Conservation (phyloP, 2,888 invertebrate genomes). For the Cheilosia scutellata region DNA sequence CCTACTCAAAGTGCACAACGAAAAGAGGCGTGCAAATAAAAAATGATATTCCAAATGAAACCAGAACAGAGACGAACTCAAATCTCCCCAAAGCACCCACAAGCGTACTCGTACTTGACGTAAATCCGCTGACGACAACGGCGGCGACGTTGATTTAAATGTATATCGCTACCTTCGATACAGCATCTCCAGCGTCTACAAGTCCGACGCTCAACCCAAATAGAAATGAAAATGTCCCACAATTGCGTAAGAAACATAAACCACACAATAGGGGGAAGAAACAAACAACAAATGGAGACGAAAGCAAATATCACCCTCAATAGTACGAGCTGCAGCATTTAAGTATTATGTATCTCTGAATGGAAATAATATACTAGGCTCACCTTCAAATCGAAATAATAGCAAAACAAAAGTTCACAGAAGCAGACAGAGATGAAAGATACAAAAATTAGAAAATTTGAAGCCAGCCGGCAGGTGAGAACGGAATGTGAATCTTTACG, state of each 20-base stretch:
- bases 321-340: too few relatives aligned
- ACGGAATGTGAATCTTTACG: slow-evolving; percentile 9
- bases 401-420: slow-evolving; percentile 17
- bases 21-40: slow-evolving; percentile 1
- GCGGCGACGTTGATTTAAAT: slow-evolving; percentile 3
- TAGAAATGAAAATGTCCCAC: slow-evolving; percentile 25
- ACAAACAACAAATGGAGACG: slow-evolving; percentile 19
- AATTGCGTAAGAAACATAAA: slow-evolving; percentile 48
- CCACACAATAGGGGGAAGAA: background rate
- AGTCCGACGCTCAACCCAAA: slow-evolving; percentile 15
- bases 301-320: slow-evolving; percentile 44
- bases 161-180: background rate
- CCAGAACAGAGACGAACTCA: slow-evolving; percentile 19
- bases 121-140: slow-evolving; percentile 31
- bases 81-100: background rate
- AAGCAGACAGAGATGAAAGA: background rate
- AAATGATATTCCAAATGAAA: slow-evolving; percentile 15
- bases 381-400: slow-evolving; percentile 33
- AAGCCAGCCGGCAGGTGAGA: slow-evolving; percentile 45
- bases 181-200: slow-evolving; percentile 5
- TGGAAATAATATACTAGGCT: slow-evolving; percentile 45
- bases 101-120: slow-evolving; percentile 21
- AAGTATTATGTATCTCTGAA: slow-evolving; percentile 15
- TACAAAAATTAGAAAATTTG: slow-evolving; percentile 36
- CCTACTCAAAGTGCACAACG: background rate